Percentiles rank a stretch among this genome's conserved stretches.
These are phyloP conservation scores for Pelobates cultripes DNA, from an alignment of 2,797 vertebrate species.

Conservation along the genomic window DNA sequence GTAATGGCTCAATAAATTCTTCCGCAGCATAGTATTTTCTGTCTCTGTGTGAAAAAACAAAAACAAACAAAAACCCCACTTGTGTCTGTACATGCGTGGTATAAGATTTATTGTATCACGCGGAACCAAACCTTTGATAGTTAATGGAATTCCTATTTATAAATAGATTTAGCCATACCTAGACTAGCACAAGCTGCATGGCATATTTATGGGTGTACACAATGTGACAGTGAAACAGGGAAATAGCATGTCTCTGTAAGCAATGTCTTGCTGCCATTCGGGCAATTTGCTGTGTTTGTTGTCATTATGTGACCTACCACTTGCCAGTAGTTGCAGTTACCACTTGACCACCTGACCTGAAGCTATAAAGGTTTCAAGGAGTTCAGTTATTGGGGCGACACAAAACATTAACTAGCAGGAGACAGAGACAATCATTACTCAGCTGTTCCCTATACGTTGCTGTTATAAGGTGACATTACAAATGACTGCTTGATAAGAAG, in stretches of 20 bases:
- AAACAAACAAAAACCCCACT: no score
- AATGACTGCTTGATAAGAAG: neutral
- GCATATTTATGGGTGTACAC: no score
- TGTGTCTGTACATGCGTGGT: no score
- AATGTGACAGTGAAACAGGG: neutral
- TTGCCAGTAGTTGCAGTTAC: slow-evolving; percentile 30
- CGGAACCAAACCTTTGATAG: no score
- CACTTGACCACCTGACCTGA: slow-evolving; percentile 45
- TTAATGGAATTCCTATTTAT: no score
- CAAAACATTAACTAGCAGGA: slow-evolving; percentile 20
- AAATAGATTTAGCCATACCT: no score
- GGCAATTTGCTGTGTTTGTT: slow-evolving; percentile 13
- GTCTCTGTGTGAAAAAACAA: no score
- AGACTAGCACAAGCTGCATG: no score
- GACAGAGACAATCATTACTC: slow-evolving; percentile 43
- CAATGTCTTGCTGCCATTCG: neutral
- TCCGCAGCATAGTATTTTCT: no score
- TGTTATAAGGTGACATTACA: slow-evolving; percentile 27
- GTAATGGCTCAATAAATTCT: no score
- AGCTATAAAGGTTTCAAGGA: slow-evolving; percentile 29
- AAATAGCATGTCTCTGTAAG: neutral
- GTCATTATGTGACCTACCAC: slow-evolving; percentile 8
- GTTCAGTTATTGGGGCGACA: slow-evolving; percentile 5
- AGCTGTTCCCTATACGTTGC: slow-evolving; percentile 37
- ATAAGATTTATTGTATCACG: no score